Evolutionary conservation across 2,113 vertebrate species (phyloP).

Genomic region (Sakesphorus luctuosus): DNA sequence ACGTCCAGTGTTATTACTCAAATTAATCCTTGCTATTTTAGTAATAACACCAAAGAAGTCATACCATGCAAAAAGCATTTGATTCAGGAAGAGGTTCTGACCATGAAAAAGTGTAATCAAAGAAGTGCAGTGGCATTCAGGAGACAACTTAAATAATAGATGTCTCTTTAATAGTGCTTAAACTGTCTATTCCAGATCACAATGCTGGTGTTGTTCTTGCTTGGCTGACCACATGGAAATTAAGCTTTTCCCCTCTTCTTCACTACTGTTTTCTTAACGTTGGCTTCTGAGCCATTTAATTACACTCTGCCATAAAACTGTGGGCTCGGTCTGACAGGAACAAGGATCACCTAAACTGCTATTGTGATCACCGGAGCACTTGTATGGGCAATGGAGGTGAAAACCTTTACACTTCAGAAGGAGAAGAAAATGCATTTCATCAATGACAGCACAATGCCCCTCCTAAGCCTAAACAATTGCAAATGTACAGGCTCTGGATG

Average conservation of each 20-base stretch:
- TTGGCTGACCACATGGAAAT: conserved; percentile 74
- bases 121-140: conserved; percentile 4
- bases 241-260: conserved; percentile 23
- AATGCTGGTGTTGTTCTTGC: conserved; percentile 59
- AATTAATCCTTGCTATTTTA: conserved; percentile 14
- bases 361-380: conserved; percentile 16
- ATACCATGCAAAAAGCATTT: not conserved
- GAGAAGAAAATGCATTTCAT: conserved; percentile 56
- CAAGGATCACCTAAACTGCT: conserved; percentile 67
- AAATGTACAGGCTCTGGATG: conserved; percentile 51
- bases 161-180: conserved; percentile 33
- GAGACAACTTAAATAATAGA: not conserved
- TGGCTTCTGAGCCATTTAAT: conserved; percentile 71
- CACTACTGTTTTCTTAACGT: conserved; percentile 35
- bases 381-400: conserved; percentile 28
- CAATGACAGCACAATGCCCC: conserved; percentile 26
- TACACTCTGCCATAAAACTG: conserved; percentile 56
- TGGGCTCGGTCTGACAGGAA: conserved; percentile 13
- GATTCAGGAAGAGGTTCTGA: not conserved
- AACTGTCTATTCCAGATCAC: conserved; percentile 38
- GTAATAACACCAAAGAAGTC: conserved; percentile 2
- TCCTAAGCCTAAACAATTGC: conserved; percentile 58
- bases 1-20: not conserved
- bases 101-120: conserved; percentile 44
- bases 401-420: conserved; percentile 36